Evolutionary conservation across 1,140 invertebrate species (phyloP), one percentile per base, ranked within the genome.

Genomic region (Drosophila oshimai): DNA sequence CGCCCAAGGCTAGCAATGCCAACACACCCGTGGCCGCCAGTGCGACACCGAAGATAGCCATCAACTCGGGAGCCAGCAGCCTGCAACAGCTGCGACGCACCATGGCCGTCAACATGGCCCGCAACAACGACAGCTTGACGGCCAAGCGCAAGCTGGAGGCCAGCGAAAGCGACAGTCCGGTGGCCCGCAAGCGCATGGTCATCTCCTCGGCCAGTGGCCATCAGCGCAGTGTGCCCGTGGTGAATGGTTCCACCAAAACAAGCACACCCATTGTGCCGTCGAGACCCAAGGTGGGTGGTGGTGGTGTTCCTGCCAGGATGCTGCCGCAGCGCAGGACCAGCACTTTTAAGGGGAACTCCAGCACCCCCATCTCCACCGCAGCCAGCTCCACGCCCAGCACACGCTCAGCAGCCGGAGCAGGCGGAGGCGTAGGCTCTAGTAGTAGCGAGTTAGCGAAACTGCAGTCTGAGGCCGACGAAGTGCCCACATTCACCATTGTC

Each of bases 401-500:
- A 18, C 29, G 55, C 10, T 24, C 20, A 15, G 2, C 17, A n/a
- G 13, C 15, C 12, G 44, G 28, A 45, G 18, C 29, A 12, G 31
- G 22, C 18, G 37, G 13, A 9, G 55, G 12, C 10, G 15, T 3
- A 10, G 46, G 6, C 26, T 6, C 18, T 22, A 24, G 26, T 22
- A 24, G 26, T 7, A 13, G 17, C 18, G 22, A 51, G 7, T n/a
- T n/a, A n/a, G 28, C 13, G 28, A 57, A 57, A 5, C 15, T 36
- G 12, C 9, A 62, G 22, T 33, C 28, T 18, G 15, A 57, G 3
- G 15, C 20, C n/a, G 72, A 75, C 1, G 73, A 87, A 12, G 81
- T 86, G 74, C 89, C 81, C 20, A 91, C 90, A n/a, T 91, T 91
- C 49, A 91, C 90, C 15, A 91, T 91, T 34, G 90, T 91, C 6